Evolutionary conservation across 1,140 invertebrate species (phyloP).

Genomic region (Copidosoma floridanum): DNA sequence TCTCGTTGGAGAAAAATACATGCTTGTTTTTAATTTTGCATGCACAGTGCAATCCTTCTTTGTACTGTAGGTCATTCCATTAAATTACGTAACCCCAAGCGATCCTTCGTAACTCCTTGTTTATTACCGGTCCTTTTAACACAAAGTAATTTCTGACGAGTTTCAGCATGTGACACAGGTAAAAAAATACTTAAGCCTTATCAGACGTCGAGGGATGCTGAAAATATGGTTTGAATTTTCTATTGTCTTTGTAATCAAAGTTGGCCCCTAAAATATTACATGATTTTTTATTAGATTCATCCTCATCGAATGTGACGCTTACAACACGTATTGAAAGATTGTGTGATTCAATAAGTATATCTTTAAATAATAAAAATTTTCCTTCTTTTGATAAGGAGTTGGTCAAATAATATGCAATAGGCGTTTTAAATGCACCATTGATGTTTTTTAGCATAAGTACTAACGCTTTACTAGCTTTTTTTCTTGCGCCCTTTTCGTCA

Average conservation of each 20-base stretch:
- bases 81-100: not conserved
- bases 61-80: no score
- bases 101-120: no score
- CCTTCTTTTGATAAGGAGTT: conserved; percentile 8
- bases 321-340: conserved; percentile 17
- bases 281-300: conserved; percentile 3
- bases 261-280: conserved; percentile 23
- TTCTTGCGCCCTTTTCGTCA: not conserved
- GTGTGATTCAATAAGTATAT: conserved; percentile 18
- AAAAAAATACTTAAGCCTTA: conserved; percentile 14
- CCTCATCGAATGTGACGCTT: conserved; percentile 22
- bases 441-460: conserved; percentile 7
- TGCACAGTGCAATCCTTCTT: no score
- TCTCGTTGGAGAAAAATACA: not conserved
- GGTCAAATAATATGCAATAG: conserved; percentile 12
- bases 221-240: conserved; percentile 21
- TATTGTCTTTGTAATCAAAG: no score
- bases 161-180: conserved; percentile 28
- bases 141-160: conserved; percentile 22
- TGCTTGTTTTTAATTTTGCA: not conserved
- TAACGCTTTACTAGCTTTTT: not conserved
- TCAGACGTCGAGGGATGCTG: conserved; percentile 16
- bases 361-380: conserved; percentile 23
- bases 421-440: not conserved
- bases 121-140: not conserved